Percentiles rank a stretch among this genome's conserved stretches.
Conservation (phyloP, 2,797 vertebrate species). For the Scyliorhinus canicula region DNA sequence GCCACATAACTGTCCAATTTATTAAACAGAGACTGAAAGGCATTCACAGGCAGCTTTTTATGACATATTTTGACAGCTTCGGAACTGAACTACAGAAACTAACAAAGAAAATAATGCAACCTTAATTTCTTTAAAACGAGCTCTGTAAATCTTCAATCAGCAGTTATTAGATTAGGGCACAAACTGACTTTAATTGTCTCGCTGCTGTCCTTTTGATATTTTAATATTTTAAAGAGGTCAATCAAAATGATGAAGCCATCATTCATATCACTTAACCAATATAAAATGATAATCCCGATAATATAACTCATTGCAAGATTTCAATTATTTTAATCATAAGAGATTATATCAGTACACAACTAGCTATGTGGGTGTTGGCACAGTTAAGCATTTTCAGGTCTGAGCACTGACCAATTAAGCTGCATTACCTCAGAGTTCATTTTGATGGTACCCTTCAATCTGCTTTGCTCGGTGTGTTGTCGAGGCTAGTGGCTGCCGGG, state of each 20-base stretch:
- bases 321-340: slow-evolving; percentile 3
- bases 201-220: background rate
- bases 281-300: background rate
- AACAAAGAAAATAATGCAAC: slow-evolving; percentile 1
- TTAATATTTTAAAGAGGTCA: background rate
- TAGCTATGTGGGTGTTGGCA: background rate
- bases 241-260: background rate
- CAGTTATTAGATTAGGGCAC: background rate
- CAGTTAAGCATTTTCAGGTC: background rate
- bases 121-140: background rate
- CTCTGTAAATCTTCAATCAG: background rate
- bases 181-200: background rate
- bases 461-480: background rate
- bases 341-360: background rate
- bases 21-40: background rate
- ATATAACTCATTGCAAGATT: background rate
- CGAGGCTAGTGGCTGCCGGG: background rate
- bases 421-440: background rate
- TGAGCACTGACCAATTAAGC: background rate
- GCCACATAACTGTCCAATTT: background rate
- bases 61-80: background rate
- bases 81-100: background rate
- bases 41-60: background rate
- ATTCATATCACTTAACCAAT: background rate
- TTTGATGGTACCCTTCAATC: background rate